Evolutionary conservation across 2,888 invertebrate species (phyloP).

Genomic region (Anodontia alba): DNA sequence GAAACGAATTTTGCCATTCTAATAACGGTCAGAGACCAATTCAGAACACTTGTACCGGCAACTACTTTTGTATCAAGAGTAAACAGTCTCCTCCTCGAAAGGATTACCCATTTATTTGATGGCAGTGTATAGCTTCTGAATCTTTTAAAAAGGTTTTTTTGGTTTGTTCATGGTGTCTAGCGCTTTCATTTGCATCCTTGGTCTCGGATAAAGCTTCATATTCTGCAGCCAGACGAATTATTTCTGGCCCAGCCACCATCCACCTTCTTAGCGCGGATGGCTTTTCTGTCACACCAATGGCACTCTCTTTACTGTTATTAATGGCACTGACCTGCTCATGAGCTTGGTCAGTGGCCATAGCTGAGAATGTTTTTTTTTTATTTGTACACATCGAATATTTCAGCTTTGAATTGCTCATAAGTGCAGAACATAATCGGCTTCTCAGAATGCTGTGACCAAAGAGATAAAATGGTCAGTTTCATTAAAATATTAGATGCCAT

Average conservation of each 20-base stretch:
- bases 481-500: too few species aligned
- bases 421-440: slow-evolving; percentile 27
- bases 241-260: too few species aligned
- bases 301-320: slow-evolving; percentile 68
- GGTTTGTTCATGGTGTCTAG: slow-evolving; percentile 26
- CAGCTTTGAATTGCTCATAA: slow-evolving; percentile 49
- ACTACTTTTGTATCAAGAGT: too few species aligned
- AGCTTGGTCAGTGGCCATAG: slow-evolving; percentile 66
- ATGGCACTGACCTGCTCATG: slow-evolving; percentile 70
- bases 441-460: slow-evolving; percentile 18
- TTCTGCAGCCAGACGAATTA: slow-evolving; percentile 32
- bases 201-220: slow-evolving; percentile 32
- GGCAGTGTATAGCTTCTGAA: slow-evolving; percentile 6
- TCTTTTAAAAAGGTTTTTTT: slow-evolving; percentile 16
- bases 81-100: slow-evolving; percentile 18
- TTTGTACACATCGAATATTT: slow-evolving; percentile 64
- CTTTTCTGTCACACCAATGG: slow-evolving; percentile 65
- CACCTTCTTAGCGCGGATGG: slow-evolving; percentile 50
- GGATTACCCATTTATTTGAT: slow-evolving; percentile 31
- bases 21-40: too few species aligned
- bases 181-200: background rate
- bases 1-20: too few species aligned
- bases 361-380: slow-evolving; percentile 52
- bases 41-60: too few species aligned
- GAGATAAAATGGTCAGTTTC: background rate